Evolutionary conservation across 2,888 invertebrate species (phyloP).

Genomic region (Palloptera scutellata): DNA sequence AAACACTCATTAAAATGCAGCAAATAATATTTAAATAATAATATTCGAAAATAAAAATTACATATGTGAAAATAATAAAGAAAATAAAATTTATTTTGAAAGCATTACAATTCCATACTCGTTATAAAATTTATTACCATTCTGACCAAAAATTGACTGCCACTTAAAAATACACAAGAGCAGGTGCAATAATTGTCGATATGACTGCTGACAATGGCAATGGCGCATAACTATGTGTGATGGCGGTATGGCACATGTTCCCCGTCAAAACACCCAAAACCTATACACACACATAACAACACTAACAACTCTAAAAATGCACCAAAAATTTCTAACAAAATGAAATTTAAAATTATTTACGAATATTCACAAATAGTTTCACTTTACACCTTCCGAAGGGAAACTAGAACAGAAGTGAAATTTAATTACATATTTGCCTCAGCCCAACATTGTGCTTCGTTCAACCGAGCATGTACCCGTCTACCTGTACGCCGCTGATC

Average conservation of each 20-base stretch:
- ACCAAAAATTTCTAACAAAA: conserved; percentile 16
- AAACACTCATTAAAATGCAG: conserved; percentile 50
- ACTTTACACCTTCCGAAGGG: conserved; percentile 40
- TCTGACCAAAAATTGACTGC: conserved; percentile 14
- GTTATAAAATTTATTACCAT: conserved; percentile 42
- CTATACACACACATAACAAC: no score
- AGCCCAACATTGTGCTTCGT: background rate
- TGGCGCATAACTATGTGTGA: conserved; percentile 10
- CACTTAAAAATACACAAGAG: conserved; percentile 14
- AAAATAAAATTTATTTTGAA: conserved; percentile 19
- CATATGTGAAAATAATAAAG: conserved; percentile 32
- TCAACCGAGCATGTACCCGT: no score
- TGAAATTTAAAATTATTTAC: background rate
- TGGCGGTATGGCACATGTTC: conserved; percentile 12
- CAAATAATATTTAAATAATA: conserved; percentile 27
- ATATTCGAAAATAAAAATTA: background rate
- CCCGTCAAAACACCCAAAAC: conserved; percentile 1
- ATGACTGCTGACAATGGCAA: background rate
- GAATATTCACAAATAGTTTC: conserved; percentile 35
- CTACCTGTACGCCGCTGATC: no score
- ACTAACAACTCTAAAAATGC: conserved; percentile 14
- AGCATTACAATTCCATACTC: conserved; percentile 35
- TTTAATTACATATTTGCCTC: conserved; percentile 37
- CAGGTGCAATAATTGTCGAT: conserved; percentile 36
- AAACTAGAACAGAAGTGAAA: conserved; percentile 63